Conservation (phyloP, 1,140 invertebrate genomes). For the Mizuhopecten yessoensis region DNA sequence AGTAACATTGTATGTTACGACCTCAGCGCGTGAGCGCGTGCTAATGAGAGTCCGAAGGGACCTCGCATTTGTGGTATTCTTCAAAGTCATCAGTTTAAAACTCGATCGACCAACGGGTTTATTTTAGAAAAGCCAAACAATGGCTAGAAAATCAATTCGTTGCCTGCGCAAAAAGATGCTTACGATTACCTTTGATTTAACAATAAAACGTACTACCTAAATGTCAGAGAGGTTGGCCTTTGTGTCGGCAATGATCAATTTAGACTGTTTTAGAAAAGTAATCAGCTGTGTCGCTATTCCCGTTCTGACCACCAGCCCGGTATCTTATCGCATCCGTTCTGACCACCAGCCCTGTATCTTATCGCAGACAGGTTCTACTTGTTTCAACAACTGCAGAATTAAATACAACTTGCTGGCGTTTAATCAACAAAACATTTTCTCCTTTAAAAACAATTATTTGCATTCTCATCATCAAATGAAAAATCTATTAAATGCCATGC, state of each 20-base stretch:
- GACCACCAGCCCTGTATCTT: background rate
- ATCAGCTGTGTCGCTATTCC: background rate
- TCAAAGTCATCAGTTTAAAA: constrained; percentile 14
- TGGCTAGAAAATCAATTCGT: background rate
- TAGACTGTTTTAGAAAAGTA: background rate
- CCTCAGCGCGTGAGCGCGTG: background rate
- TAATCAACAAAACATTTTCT: no score
- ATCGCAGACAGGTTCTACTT: background rate
- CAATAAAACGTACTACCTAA: background rate
- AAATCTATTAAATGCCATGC: no score
- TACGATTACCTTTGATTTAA: background rate
- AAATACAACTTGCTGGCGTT: no score
- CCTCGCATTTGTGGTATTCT: background rate
- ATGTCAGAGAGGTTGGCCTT: background rate
- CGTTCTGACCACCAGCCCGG: no score
- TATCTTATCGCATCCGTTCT: no score
- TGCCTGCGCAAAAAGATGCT: background rate
- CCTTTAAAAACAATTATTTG: no score
- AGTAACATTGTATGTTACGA: background rate
- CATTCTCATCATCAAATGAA: no score
- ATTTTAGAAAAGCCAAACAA: constrained; percentile 21
- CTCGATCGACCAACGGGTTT: background rate
- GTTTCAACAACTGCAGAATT: background rate
- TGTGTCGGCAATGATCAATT: background rate
- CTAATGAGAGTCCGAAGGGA: background rate